Evolutionary conservation across 2,797 vertebrate genomes (phyloP).

Genomic region (Pseudochromis fuscus): DNA sequence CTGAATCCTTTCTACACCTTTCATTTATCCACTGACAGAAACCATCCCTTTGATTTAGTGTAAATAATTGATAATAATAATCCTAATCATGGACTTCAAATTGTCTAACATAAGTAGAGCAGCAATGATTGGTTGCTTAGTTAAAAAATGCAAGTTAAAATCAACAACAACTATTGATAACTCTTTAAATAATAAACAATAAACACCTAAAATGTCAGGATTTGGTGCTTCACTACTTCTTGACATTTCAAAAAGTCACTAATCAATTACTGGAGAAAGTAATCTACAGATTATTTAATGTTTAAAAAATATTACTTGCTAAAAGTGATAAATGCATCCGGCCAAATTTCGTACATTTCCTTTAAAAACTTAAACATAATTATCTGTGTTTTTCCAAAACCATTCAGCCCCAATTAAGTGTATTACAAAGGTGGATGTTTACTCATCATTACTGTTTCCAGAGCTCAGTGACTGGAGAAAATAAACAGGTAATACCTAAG

Average conservation of each 20-base stretch:
- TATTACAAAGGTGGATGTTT: constrained; percentile 8
- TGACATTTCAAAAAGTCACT: background rate
- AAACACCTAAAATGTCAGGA: no score
- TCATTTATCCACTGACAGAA: background rate
- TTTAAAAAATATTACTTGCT: background rate
- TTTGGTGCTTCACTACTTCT: background rate
- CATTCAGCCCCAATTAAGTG: constrained; percentile 3
- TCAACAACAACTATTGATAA: background rate
- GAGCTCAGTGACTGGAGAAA: background rate
- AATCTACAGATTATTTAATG: background rate
- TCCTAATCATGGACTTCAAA: background rate
- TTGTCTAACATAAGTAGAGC: background rate
- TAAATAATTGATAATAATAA: no score
- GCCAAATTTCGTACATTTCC: no score
- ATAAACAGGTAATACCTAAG: constrained; percentile 18
- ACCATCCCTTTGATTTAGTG: no score
- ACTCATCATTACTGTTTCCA: background rate
- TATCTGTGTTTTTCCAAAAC: background rate
- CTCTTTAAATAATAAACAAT: background rate
- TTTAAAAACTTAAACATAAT: background rate
- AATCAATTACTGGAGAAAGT: background rate
- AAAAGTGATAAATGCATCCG: no score
- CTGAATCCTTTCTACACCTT: background rate
- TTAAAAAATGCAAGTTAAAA: background rate
- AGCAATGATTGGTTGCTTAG: background rate